These are phyloP conservation scores for Staurois parvus DNA, from an alignment of 2,797 vertebrate genomes.

Conservation along the genomic window DNA sequence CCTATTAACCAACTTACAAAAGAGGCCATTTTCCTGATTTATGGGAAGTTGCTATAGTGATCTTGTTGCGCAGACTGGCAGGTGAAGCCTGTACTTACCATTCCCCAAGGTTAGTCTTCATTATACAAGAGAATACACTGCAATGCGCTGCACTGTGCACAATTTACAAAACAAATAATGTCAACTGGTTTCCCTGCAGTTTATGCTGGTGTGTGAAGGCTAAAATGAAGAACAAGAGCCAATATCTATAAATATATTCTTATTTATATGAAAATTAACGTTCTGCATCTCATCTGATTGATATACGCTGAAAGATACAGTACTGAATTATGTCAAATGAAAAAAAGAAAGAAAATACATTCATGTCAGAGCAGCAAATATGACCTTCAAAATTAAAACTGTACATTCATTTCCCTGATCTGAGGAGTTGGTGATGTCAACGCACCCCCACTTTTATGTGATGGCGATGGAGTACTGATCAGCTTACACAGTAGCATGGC, in stretches of 20 bases:
- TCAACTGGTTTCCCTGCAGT: conserved; percentile 1
- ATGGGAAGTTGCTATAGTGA: conserved; percentile 87
- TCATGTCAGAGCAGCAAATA: not conserved
- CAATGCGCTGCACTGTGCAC: conserved; percentile 67
- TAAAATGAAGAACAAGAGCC: not conserved
- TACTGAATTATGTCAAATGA: not conserved
- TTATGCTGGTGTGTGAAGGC: not conserved
- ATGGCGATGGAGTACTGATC: too few species aligned
- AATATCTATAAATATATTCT: not conserved
- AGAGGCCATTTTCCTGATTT: conserved; percentile 92
- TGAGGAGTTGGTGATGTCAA: too few species aligned
- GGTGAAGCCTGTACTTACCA: conserved; percentile 80
- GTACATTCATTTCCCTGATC: not conserved
- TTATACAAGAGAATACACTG: conserved; percentile 68
- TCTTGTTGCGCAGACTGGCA: conserved; percentile 81
- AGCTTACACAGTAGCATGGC: not conserved
- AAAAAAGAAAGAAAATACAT: not conserved
- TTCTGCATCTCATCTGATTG: not conserved
- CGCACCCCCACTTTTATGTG: too few species aligned
- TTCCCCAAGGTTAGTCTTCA: conserved; percentile 75
- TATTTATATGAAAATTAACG: not conserved
- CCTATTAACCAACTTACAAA: conserved; percentile 96
- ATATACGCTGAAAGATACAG: not conserved
- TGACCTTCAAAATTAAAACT: not conserved
- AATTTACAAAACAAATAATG: conserved; percentile 64